Evolutionary conservation across 1,140 invertebrate genomes (phyloP).

Genomic region (Phymastichus coffea): DNA sequence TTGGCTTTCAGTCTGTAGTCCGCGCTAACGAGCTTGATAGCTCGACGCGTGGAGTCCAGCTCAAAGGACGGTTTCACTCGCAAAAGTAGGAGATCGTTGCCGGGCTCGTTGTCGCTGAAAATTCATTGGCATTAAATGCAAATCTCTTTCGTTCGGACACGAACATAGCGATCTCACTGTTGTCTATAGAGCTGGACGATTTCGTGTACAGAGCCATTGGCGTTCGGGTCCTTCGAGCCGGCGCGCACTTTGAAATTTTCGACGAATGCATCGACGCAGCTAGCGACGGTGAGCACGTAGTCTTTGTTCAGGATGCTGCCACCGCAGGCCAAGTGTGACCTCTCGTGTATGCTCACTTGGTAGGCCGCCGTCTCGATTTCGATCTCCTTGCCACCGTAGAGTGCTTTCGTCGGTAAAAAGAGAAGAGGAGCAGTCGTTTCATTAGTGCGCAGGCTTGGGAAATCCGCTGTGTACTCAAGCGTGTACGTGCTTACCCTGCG

Average conservation of each 20-base stretch:
- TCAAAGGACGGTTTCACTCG: background rate
- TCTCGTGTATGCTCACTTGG: too few species aligned
- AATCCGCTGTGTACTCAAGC: background rate
- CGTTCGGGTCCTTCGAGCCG: background rate
- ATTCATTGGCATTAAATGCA: too few species aligned
- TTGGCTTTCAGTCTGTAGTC: background rate
- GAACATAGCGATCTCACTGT: background rate
- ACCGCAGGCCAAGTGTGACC: too few species aligned
- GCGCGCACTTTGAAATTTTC: background rate
- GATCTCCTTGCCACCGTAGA: too few species aligned
- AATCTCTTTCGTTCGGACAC: background rate
- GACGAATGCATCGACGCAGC: background rate
- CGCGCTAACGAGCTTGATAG: background rate
- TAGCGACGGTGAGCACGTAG: too few species aligned
- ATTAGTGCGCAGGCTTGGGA: background rate
- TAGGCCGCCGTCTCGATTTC: too few species aligned
- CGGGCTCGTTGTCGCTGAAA: too few species aligned
- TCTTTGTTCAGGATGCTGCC: too few species aligned
- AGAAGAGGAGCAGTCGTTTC: background rate
- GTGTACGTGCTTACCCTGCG: background rate
- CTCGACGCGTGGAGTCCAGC: background rate
- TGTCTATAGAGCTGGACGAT: background rate
- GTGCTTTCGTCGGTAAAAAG: too few species aligned
- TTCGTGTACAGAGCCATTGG: background rate
- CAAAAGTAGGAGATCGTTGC: background rate